Evolutionary conservation across 2,113 vertebrate species (phyloP).

Genomic region (Sitta europaea): DNA sequence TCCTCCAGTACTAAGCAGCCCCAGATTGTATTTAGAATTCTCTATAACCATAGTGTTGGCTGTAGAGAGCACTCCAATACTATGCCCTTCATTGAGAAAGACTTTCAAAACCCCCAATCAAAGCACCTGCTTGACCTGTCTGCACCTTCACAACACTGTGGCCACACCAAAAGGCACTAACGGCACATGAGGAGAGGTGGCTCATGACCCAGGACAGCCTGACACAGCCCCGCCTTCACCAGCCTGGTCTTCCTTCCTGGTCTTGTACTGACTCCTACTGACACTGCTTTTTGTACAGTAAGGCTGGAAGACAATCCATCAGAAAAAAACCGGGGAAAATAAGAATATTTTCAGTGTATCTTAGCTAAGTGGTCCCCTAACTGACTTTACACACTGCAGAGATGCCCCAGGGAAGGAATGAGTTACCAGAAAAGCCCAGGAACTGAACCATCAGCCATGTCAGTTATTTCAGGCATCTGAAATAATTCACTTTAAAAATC

Average conservation of each 20-base stretch:
- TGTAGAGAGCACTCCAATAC: not conserved
- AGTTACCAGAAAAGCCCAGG: not conserved
- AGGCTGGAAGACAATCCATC: not conserved
- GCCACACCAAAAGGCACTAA: not conserved
- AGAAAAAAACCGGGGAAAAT: not conserved
- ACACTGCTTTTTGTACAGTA: not conserved
- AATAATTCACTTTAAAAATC: not conserved
- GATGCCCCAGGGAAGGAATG: not conserved
- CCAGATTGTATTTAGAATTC: not conserved
- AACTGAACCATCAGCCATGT: not conserved
- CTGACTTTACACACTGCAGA: not conserved
- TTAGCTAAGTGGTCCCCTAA: not conserved
- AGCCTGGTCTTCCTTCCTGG: not conserved
- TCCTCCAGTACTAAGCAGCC: not conserved
- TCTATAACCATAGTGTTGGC: not conserved
- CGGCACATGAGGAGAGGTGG: not conserved
- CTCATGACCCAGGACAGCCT: not conserved
- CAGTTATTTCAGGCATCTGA: not conserved
- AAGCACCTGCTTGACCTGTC: not conserved
- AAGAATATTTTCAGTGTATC: not conserved
- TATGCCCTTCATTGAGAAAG: not conserved
- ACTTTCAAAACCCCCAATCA: not conserved
- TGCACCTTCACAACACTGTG: rapidly evolving
- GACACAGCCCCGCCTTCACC: not conserved
- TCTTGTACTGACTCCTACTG: not conserved